Evolutionary conservation across 2,888 invertebrate genomes (phyloP), one percentile per base, ranked within the genome.

Genomic region (Ophion slaviceki): DNA sequence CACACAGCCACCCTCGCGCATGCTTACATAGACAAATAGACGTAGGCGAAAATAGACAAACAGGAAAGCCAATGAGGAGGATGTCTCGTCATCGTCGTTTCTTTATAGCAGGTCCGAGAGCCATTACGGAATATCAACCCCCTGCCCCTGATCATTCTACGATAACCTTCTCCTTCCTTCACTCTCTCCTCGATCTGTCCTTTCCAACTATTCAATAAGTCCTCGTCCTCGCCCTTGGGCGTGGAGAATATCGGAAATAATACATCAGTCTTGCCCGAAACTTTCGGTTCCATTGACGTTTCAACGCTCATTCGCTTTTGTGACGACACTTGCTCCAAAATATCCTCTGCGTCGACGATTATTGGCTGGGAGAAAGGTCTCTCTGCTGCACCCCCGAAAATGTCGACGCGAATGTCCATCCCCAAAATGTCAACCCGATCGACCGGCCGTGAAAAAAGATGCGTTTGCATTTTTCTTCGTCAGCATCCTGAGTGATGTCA

Each of bases 121-220:
- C 72, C 53, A 67, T 68, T 24, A 36, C 36, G 84, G 84, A 84
- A 84, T 77, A 77, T 84, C 84, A 77, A 17, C 53, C 53, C 4
- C 72, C 77, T 32, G 64, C 66, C 28, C 14, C 20, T 24, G 47
- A 40, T 72, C 84, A 57, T 53, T 67, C 70, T 62, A 40, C 59
- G 24, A 67, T 77, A 77, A 45, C 77, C 64, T 76, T 76, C 62
- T 40, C 4, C 32, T 71, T 68, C 32, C 20, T 32, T 45, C 68
- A 4, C 11, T 61, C 57, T 32, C 36, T 14, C 62, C 24, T 32
- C 32, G 24, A 24, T 62, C 61, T 68, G 10, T n/a, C 64, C 6
- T 24, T 32, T 57, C 17, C 32, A 5, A 53, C 14, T 40, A 53
- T 53, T 53, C 53, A 14, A 53, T 17, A 53, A 17, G 17, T 2